phyloP scores from a whole-genome alignment of 2,113 vertebrate species.

The Mus musculus region GRCm39 chr14:55537501-55538000 shows the following conservation, averaged over 20 bases:
- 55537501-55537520: not conserved
- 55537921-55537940: not conserved
- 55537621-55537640: not conserved
- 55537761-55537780: not conserved
- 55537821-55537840: no score
- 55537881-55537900: not conserved
- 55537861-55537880: not conserved
- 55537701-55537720: no score
- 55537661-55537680: not conserved
- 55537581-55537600: not conserved
- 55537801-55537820: not conserved
- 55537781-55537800: not conserved
- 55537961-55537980: conserved; percentile 8
- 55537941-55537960: not conserved
- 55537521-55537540: conserved; percentile 13
- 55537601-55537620: not conserved
- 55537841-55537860: not conserved
- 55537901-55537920: not conserved
- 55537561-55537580: not conserved
- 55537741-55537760: not conserved
- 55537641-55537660: not conserved
- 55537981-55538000: not conserved
- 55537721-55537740: not conserved
- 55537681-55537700: not conserved
- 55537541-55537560: not conserved